Evolutionary conservation across 1,140 invertebrate genomes (phyloP), one percentile per base, ranked within the genome.

Genomic region (Bathynomus jamesi): DNA sequence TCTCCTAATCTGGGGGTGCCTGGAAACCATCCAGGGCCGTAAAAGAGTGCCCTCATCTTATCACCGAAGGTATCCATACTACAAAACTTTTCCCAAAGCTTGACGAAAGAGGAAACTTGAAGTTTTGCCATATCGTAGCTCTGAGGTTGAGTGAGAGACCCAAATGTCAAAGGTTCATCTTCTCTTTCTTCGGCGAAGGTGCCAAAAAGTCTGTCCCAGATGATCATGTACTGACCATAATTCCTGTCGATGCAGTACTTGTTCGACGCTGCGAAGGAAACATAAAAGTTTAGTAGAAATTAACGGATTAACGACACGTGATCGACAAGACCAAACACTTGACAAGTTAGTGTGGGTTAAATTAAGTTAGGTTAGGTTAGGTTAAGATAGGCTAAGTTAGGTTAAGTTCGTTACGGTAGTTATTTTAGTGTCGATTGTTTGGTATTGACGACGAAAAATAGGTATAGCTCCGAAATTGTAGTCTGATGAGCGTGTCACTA

Each of bases 131-230:
- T 53, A 11, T 53, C 46, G 11, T 53, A 11, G 46, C 11, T 53
- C 21, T 53, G 46, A 13, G 46, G 46, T 53, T 11, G 46, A 13
- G 46, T 11, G 46, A 11, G 46, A 53, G 21, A 10, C 10, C 62
- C 62, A 24, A 11, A 64, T 10, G 62, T 64, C 10, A 64, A 10
- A 10, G 10, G 10, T 24, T 64, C 62, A 10, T 27, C 62, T 10
- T 64, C 62, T 10, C n/a, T 10, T 80, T 93, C 90, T 31, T 86
- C 84, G 72, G 85, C 86, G 81, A 93, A 95, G 0, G 92, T 94
- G 0, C 91, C 91, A 80, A 94, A 94, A 1, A 95, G 78, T 77
- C 89, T 82, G 79, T 94, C 93, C 92, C 92, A 95, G 74, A 95
- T 88, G 72, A 94, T 95, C 0, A 94, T 83, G 4, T 92, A 87